Percentiles rank a stretch among this genome's conserved stretches.
phyloP scores from a whole-genome alignment of 1,140 invertebrate genomes.

The Zophobas morio region DNA sequence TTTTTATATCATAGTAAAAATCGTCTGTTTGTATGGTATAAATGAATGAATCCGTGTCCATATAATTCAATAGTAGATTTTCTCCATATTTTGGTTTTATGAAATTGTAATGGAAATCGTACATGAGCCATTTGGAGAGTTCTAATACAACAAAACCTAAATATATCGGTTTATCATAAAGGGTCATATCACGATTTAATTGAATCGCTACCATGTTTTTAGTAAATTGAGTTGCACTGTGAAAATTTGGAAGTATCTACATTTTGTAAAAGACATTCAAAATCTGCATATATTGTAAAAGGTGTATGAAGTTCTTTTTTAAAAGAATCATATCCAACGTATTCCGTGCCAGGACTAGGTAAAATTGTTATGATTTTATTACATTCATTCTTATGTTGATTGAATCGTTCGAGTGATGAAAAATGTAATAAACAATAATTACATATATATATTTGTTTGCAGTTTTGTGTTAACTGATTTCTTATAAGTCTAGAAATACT shows the following conservation, averaged over 20 bases:
- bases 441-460: neutral
- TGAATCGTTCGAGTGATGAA: neutral
- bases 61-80: conserved; percentile 21
- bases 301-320: neutral
- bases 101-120: conserved; percentile 50
- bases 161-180: conserved; percentile 54
- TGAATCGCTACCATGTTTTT: conserved; percentile 52
- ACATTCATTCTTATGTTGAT: neutral
- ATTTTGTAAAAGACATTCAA: too few species aligned
- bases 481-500: neutral
- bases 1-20: conserved; percentile 23
- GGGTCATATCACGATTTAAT: conserved; percentile 52
- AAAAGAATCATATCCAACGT: neutral
- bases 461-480: neutral
- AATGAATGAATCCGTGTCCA: conserved; percentile 17
- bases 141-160: conserved; percentile 49
- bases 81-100: neutral
- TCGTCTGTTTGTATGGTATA: conserved; percentile 17
- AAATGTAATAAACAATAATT: conserved; percentile 18
- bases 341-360: neutral
- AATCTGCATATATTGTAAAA: too few species aligned
- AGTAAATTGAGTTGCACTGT: conserved; percentile 53
- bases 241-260: conserved; percentile 58
- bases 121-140: conserved; percentile 49
- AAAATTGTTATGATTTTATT: neutral